Conservation (phyloP, 2,113 vertebrate species). For the Hippocampus barbouri region DNA sequence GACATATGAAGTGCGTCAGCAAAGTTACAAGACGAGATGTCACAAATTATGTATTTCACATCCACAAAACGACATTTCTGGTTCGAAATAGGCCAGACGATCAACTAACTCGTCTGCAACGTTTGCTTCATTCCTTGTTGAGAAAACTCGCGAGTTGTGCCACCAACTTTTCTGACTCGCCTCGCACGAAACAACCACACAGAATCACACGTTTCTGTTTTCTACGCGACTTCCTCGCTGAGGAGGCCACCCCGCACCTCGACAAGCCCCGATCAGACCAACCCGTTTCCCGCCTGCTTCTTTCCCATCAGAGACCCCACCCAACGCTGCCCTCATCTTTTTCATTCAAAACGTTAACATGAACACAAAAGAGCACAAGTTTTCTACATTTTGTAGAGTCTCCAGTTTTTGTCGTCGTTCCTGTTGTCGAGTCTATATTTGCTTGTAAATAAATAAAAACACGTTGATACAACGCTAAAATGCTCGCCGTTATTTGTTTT, state of each 20-base stretch:
- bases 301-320: background rate
- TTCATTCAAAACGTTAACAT: background rate
- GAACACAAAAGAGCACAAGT: constrained; percentile 47
- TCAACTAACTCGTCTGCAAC: background rate
- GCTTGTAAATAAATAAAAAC: constrained; percentile 10
- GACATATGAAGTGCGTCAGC: background rate
- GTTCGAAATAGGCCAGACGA: background rate
- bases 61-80: background rate
- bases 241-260: background rate
- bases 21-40: background rate
- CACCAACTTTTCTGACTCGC: background rate
- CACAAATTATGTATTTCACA: background rate
- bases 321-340: background rate
- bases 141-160: background rate
- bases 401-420: constrained; percentile 22
- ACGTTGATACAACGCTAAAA: constrained; percentile 2
- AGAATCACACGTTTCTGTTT: background rate
- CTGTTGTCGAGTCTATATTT: constrained; percentile 27
- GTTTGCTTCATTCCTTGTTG: background rate
- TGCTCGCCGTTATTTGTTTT: background rate
- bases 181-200: background rate
- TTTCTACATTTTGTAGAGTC: constrained; percentile 56
- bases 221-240: background rate
- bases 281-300: background rate
- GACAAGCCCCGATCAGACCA: background rate